Conservation (phyloP, 2,888 invertebrate species). For the Caradrina kadenii region DNA sequence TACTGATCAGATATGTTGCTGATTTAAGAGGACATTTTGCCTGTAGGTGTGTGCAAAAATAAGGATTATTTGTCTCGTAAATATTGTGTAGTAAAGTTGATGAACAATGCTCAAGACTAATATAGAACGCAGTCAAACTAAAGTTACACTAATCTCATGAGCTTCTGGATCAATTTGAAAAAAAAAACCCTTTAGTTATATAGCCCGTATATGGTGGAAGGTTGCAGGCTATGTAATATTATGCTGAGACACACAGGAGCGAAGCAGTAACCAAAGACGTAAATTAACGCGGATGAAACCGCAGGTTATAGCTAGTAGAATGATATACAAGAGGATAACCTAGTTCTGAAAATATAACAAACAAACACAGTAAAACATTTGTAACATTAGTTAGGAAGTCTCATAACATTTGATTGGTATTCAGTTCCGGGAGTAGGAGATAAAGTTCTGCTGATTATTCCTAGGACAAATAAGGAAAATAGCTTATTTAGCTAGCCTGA, state of each 20-base stretch:
- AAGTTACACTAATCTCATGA: too few relatives aligned
- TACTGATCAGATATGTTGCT: constrained; percentile 44
- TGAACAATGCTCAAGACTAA: too few relatives aligned
- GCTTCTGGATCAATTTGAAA: too few relatives aligned
- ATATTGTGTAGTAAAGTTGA: too few relatives aligned
- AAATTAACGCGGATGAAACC: too few relatives aligned
- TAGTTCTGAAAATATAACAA: constrained; percentile 1
- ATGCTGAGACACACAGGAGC: too few relatives aligned
- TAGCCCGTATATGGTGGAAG: too few relatives aligned
- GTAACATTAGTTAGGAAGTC: background rate
- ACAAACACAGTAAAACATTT: background rate
- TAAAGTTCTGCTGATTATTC: constrained; percentile 8
- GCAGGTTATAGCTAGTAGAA: too few relatives aligned
- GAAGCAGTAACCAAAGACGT: too few relatives aligned
- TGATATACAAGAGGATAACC: background rate
- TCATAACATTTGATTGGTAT: background rate
- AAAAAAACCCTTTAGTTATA: too few relatives aligned
- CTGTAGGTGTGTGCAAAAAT: background rate
- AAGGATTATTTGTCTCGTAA: background rate
- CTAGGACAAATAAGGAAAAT: constrained; percentile 49
- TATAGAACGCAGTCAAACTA: background rate
- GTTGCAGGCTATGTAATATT: too few relatives aligned
- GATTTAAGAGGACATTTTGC: constrained; percentile 6
- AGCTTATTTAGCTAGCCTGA: constrained; percentile 44
- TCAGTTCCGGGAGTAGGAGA: constrained; percentile 15